These are phyloP conservation scores for Corydoras maculifer DNA, from an alignment of 2,113 vertebrate species.

Conservation along the genomic window DNA sequence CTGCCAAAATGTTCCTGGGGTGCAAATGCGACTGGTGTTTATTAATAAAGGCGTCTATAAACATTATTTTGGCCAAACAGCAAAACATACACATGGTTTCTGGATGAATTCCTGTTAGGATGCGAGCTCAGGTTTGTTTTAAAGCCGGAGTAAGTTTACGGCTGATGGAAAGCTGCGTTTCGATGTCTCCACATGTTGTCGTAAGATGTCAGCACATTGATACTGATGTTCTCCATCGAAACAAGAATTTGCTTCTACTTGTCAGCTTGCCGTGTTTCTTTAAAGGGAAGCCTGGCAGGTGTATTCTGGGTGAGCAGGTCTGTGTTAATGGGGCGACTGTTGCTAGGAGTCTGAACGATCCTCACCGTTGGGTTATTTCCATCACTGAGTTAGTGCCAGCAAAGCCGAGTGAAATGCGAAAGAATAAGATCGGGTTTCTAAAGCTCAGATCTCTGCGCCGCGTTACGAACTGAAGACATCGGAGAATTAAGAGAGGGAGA, in stretches of 20 bases:
- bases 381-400: slow-evolving; percentile 34
- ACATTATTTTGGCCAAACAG: no score
- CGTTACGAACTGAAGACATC: slow-evolving; percentile 42
- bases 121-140: no score
- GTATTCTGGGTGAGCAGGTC: slow-evolving; percentile 23
- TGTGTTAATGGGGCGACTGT: slow-evolving; percentile 20
- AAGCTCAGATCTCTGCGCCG: slow-evolving; percentile 43
- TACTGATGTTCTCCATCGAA: slow-evolving; percentile 29
- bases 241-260: slow-evolving; percentile 31
- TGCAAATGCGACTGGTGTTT: no score
- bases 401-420: slow-evolving; percentile 44
- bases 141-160: neutral
- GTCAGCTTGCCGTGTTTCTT: slow-evolving; percentile 28
- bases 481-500: neutral
- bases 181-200: slow-evolving; percentile 10
- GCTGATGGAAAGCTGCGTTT: slow-evolving; percentile 10
- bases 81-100: no score
- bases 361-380: slow-evolving; percentile 39
- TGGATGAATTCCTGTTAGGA: no score
- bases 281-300: slow-evolving; percentile 3
- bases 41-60: no score
- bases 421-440: slow-evolving; percentile 53
- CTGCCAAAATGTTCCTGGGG: no score
- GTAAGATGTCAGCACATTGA: slow-evolving; percentile 24
- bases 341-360: slow-evolving; percentile 36